phyloP scores from a whole-genome alignment of 2,797 vertebrate species.

The Ceyx erithaca region DNA sequence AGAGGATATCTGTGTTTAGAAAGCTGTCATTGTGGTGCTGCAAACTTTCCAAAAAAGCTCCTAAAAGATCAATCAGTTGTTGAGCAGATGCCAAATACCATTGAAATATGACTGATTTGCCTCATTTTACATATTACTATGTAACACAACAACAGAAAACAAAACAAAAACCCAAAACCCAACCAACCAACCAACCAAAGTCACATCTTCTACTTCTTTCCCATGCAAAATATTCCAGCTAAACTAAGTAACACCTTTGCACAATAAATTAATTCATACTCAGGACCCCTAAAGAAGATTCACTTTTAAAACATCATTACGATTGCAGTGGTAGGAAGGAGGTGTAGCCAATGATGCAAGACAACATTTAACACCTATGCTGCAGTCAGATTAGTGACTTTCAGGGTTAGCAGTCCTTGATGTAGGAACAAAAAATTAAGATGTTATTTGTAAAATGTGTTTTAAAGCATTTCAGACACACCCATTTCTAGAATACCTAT shows the following conservation, averaged over 20 bases:
- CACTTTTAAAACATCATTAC: not conserved
- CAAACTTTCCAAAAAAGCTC: conserved; percentile 68
- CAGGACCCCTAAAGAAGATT: accelerated
- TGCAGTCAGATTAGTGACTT: accelerated
- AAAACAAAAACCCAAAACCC: not conserved
- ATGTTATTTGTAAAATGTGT: not conserved
- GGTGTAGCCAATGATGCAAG: not conserved
- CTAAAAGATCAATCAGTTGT: conserved; percentile 58
- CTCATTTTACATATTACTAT: conserved; percentile 33
- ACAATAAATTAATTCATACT: not conserved
- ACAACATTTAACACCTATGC: not conserved
- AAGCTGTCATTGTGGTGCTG: conserved; percentile 67
- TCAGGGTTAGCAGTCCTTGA: not conserved
- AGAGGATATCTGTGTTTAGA: conserved; percentile 70
- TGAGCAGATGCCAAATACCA: conserved; percentile 51
- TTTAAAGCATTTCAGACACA: not conserved
- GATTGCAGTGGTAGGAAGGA: not conserved
- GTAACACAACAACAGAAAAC: not conserved
- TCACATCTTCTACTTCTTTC: not conserved
- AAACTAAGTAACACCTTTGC: not conserved
- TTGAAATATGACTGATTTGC: conserved; percentile 53
- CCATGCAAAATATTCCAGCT: not conserved
- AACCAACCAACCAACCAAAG: not conserved
- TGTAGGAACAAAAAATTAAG: not conserved
- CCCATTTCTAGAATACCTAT: not conserved